Conservation (phyloP, 2,797 vertebrate species). For the Graptemys geographica region DNA sequence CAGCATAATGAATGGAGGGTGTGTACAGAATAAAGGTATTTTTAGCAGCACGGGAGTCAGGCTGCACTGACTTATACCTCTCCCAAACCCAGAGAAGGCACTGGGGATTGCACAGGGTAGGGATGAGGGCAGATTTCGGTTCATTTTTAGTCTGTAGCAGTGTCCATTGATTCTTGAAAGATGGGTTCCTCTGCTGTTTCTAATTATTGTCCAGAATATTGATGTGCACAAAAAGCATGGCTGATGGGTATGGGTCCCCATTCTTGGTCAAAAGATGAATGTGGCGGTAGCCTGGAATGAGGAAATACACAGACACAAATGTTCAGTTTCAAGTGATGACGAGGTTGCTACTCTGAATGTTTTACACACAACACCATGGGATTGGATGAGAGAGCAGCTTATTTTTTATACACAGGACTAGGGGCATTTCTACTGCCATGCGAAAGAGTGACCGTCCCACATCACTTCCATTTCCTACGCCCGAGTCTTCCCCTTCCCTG, state of each 20-base stretch:
- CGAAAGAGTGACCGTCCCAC: neutral
- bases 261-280: constrained; percentile 92
- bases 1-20: constrained; percentile 21
- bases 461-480: neutral
- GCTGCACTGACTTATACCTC: rapidly evolving
- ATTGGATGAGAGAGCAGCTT: neutral
- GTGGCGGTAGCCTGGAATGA: constrained; percentile 91
- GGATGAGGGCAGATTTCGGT: neutral
- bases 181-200: neutral
- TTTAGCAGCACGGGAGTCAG: neutral
- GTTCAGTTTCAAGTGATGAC: neutral
- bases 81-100: constrained; percentile 38
- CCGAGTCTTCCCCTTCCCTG: neutral
- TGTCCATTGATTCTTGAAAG: constrained; percentile 16
- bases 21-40: neutral
- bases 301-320: neutral
- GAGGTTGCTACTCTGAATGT: neutral
- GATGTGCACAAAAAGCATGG: constrained; percentile 91
- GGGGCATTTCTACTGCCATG: neutral
- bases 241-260: constrained; percentile 87
- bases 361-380: neutral
- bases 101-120: neutral
- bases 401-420: neutral
- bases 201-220: constrained; percentile 80
- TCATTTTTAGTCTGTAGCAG: neutral